phyloP scores from a whole-genome alignment of 2,888 invertebrate species.

The Trisateles emortualis region DNA sequence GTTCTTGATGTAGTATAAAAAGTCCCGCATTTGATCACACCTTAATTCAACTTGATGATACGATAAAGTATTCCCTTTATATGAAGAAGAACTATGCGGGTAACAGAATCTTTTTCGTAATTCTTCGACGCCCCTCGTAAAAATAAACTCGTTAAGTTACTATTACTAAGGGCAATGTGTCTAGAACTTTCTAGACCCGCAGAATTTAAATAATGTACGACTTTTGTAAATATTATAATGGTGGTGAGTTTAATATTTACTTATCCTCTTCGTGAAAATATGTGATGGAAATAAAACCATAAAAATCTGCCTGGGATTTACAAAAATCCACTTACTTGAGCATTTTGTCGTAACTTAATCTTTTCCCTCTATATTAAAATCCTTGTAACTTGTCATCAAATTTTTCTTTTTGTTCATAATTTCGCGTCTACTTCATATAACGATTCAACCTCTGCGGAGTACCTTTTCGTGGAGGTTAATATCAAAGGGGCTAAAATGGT shows the following conservation, averaged over 20 bases:
- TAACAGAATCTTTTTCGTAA: neutral
- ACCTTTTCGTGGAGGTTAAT: no score
- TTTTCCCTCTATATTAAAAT: no score
- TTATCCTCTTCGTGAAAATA: neutral
- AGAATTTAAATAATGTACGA: conserved; percentile 8
- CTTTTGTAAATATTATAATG: conserved; percentile 5
- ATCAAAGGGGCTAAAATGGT: no score
- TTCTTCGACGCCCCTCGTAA: neutral
- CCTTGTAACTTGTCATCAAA: no score
- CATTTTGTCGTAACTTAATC: neutral
- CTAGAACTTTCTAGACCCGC: conserved; percentile 3
- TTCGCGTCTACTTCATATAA: no score
- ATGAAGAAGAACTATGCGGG: neutral
- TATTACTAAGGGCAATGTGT: conserved; percentile 3
- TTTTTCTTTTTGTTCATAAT: no score
- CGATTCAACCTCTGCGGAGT: no score
- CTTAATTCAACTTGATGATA: no score
- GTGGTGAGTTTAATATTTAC: conserved; percentile 7
- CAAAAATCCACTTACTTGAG: neutral
- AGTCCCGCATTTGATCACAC: no score
- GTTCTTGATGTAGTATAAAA: no score
- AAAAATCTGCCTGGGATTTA: neutral
- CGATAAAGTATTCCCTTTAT: no score
- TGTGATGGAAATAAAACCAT: conserved; percentile 1
- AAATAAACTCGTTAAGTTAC: neutral